Conservation (phyloP, 2,113 vertebrate species). For the Mesoclemmys tuberculata region DNA sequence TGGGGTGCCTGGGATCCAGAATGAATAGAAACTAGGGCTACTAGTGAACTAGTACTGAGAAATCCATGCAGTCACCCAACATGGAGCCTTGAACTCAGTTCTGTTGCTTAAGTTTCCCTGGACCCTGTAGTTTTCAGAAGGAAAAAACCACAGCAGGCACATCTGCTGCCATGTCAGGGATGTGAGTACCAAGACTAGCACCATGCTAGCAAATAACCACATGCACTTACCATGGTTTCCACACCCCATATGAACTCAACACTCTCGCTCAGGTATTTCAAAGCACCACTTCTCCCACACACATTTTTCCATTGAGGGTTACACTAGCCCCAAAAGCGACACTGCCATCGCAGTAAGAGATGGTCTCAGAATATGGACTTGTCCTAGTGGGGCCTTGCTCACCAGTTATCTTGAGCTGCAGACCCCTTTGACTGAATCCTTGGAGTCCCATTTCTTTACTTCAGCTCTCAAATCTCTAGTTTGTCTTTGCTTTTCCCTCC, state of each 20-base stretch:
- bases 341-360: neutral
- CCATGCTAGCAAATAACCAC: neutral
- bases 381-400: neutral
- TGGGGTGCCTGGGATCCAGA: neutral
- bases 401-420: neutral
- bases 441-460: neutral
- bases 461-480: neutral
- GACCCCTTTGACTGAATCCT: rapidly evolving
- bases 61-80: neutral
- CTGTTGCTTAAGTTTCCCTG: neutral
- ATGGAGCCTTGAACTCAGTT: neutral
- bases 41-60: neutral
- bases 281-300: neutral
- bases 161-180: neutral
- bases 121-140: too few relatives aligned
- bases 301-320: neutral
- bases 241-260: neutral
- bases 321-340: rapidly evolving
- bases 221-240: neutral
- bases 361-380: neutral
- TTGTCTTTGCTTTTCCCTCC: neutral
- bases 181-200: neutral
- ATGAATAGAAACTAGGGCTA: neutral
- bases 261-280: neutral
- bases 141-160: neutral